Evolutionary conservation across 1,140 invertebrate species (phyloP).

Genomic region (Drosophila kohkoa): DNA sequence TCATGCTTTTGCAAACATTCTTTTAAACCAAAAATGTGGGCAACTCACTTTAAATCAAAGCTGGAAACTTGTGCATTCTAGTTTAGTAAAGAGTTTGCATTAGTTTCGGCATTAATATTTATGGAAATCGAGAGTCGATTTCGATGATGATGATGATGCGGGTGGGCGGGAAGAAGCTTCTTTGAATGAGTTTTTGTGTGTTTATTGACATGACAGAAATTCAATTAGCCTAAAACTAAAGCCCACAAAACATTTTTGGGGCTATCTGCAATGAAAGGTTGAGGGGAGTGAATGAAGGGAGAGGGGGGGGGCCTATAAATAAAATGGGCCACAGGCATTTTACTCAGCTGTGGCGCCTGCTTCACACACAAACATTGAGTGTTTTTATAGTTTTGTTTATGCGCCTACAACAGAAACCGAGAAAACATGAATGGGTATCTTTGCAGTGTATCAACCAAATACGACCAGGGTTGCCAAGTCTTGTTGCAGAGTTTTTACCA

Average conservation of each 20-base stretch:
- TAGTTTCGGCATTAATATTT: conserved; percentile 15
- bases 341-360: conserved; percentile 62
- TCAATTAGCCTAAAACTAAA: conserved; percentile 53
- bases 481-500: neutral
- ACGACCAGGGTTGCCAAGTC: conserved; percentile 24
- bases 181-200: conserved; percentile 31
- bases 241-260: conserved; percentile 1
- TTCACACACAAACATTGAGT: conserved; percentile 25
- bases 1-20: too few relatives aligned
- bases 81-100: neutral
- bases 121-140: conserved; percentile 2
- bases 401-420: conserved; percentile 55
- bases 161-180: neutral
- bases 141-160: neutral
- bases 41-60: too few relatives aligned
- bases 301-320: conserved; percentile 61
- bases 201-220: conserved; percentile 56
- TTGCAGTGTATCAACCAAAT: neutral
- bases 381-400: conserved; percentile 79
- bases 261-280: neutral
- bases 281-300: neutral
- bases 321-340: conserved; percentile 59
- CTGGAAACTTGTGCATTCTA: too few relatives aligned
- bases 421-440: conserved; percentile 56
- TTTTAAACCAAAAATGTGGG: too few relatives aligned